These are phyloP conservation scores for Engraulis encrasicolus DNA, from an alignment of 2,113 vertebrate species.

Conservation along the genomic window DNA sequence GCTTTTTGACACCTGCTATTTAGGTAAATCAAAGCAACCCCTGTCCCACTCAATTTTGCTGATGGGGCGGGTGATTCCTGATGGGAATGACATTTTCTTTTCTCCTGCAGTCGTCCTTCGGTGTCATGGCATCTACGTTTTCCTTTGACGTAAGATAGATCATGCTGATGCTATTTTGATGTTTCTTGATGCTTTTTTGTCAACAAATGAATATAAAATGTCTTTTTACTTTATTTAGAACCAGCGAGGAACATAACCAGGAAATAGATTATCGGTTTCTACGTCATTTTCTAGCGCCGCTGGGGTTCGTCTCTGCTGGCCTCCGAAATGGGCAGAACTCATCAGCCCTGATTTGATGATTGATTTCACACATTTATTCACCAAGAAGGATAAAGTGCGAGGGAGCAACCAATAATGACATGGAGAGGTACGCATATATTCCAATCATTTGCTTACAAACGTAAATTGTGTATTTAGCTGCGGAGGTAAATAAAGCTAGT, in stretches of 20 bases:
- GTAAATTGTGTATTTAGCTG: neutral
- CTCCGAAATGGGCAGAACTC: slow-evolving; percentile 76
- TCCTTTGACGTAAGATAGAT: neutral
- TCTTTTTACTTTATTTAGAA: neutral
- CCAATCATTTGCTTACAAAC: neutral
- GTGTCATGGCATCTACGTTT: neutral
- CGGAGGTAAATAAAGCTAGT: slow-evolving; percentile 45
- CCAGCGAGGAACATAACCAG: slow-evolving; percentile 35
- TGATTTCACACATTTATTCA: slow-evolving; percentile 56
- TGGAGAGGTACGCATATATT: slow-evolving; percentile 69
- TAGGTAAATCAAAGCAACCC: neutral
- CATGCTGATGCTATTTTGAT: neutral
- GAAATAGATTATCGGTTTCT: slow-evolving; percentile 59
- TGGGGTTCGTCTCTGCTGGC: slow-evolving; percentile 62
- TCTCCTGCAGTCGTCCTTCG: neutral
- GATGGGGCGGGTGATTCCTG: too few relatives aligned
- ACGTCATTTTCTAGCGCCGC: slow-evolving; percentile 78
- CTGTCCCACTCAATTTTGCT: neutral
- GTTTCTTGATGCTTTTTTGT: neutral
- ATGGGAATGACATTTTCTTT: neutral
- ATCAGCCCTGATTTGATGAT: slow-evolving; percentile 69
- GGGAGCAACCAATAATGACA: slow-evolving; percentile 70
- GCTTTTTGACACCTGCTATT: neutral
- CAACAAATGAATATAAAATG: neutral
- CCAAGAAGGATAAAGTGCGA: slow-evolving; percentile 29